Evolutionary conservation across 2,113 vertebrate genomes (phyloP).

Genomic region (Egretta garzetta): DNA sequence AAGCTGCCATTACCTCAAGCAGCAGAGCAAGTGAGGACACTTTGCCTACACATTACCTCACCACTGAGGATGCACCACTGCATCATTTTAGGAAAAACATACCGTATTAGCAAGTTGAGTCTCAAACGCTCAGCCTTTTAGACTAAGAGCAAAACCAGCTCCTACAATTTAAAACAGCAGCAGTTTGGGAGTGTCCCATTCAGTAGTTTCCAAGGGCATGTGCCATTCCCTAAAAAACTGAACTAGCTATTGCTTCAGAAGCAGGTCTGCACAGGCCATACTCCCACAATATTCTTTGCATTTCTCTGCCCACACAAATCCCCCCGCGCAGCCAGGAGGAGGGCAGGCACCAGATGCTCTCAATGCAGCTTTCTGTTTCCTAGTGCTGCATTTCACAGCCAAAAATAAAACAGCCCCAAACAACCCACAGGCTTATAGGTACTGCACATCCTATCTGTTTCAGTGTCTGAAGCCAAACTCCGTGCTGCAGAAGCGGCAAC

Average conservation of each 20-base stretch:
- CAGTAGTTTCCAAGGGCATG: neutral
- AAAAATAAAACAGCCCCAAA: neutral
- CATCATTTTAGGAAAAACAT: neutral
- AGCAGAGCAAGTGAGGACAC: neutral
- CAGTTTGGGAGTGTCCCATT: neutral
- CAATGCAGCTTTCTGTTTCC: conserved; percentile 2
- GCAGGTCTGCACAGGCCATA: neutral
- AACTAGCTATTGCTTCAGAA: neutral
- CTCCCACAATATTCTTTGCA: neutral
- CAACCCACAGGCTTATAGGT: neutral
- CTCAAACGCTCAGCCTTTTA: neutral
- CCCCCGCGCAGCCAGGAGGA: neutral
- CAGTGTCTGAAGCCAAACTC: neutral
- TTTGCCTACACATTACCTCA: neutral
- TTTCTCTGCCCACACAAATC: neutral
- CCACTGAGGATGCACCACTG: neutral
- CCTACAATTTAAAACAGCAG: neutral
- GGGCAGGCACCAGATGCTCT: conserved; percentile 1
- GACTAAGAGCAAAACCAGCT: neutral
- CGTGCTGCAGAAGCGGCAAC: neutral
- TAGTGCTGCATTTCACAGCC: neutral
- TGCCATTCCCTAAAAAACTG: neutral
- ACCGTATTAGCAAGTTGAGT: neutral
- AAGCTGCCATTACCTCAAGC: neutral
- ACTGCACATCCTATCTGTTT: neutral